Conservation (phyloP, 2,797 vertebrate species). For the Scyliorhinus canicula region DNA sequence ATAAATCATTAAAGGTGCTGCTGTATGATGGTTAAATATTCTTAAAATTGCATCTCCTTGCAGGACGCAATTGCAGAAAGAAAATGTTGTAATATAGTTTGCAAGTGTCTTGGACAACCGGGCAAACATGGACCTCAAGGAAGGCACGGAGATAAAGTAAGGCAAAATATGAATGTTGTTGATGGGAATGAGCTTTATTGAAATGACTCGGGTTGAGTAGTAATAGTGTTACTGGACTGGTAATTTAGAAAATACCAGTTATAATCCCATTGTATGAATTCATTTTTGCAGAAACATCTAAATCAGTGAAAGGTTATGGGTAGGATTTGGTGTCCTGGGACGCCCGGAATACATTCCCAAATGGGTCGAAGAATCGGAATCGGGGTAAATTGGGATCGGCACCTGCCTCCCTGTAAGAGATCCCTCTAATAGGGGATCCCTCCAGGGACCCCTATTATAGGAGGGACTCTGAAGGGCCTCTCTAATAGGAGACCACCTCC, state of each 20-base stretch:
- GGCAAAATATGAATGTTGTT: neutral
- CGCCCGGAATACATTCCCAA: too few species aligned
- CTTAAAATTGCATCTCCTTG: conserved; percentile 33
- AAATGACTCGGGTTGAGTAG: neutral
- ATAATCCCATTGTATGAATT: neutral
- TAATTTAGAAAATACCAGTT: neutral
- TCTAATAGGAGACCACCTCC: too few species aligned
- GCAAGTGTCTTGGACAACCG: conserved; percentile 71
- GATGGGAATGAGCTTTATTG: neutral
- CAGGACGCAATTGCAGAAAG: conserved; percentile 68
- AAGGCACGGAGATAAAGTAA: conserved; percentile 64
- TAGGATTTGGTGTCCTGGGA: too few species aligned
- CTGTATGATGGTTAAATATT: neutral
- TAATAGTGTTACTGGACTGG: neutral
- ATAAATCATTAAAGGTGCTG: neutral
- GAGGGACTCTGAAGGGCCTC: too few species aligned
- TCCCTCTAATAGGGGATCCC: too few species aligned
- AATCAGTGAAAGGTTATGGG: neutral
- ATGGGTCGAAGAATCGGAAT: too few species aligned
- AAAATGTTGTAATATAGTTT: conserved; percentile 68
- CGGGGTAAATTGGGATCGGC: too few species aligned
- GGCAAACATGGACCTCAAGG: conserved; percentile 64
- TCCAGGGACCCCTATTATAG: too few species aligned
- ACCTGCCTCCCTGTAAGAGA: too few species aligned
- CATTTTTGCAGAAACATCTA: neutral